These are phyloP conservation scores for Gadus macrocephalus DNA, from an alignment of 2,113 vertebrate genomes.

Conservation along the genomic window DNA sequence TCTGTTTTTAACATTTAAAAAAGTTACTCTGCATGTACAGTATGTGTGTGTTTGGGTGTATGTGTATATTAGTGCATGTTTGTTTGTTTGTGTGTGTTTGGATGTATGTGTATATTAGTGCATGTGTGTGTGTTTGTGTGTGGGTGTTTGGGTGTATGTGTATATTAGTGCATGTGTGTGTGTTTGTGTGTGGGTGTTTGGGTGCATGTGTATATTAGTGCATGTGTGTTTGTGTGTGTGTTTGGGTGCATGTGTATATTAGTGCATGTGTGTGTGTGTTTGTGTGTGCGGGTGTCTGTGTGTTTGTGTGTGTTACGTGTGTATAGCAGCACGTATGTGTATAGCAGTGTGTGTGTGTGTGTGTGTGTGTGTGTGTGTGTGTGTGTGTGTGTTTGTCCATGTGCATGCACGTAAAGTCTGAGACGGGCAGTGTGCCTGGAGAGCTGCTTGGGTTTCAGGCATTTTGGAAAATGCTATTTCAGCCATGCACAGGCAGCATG, in stretches of 20 bases:
- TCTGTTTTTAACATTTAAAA: constrained; percentile 16
- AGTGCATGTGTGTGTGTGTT: too few relatives aligned
- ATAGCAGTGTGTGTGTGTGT: background rate
- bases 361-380: background rate
- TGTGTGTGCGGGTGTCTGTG: too few relatives aligned
- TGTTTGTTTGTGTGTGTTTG: too few relatives aligned
- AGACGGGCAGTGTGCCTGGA: constrained; percentile 13
- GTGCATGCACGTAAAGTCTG: background rate
- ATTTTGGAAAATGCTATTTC: constrained; percentile 49
- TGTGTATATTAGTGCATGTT: too few relatives aligned
- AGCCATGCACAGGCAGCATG: constrained; percentile 46
- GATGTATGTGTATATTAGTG: too few relatives aligned
- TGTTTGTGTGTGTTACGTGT: background rate
- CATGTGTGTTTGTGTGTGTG: background rate
- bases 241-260: too few relatives aligned
- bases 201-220: too few relatives aligned
- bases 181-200: background rate
- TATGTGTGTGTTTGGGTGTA: too few relatives aligned
- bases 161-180: background rate
- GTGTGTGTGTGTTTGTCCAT: background rate
- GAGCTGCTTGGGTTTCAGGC: constrained; percentile 35
- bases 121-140: background rate
- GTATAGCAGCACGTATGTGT: too few relatives aligned
- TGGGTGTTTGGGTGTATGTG: background rate
- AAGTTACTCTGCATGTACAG: background rate